These are phyloP conservation scores for Marcusenius ussheri DNA, from an alignment of 2,113 vertebrate genomes.

Conservation along the genomic window DNA sequence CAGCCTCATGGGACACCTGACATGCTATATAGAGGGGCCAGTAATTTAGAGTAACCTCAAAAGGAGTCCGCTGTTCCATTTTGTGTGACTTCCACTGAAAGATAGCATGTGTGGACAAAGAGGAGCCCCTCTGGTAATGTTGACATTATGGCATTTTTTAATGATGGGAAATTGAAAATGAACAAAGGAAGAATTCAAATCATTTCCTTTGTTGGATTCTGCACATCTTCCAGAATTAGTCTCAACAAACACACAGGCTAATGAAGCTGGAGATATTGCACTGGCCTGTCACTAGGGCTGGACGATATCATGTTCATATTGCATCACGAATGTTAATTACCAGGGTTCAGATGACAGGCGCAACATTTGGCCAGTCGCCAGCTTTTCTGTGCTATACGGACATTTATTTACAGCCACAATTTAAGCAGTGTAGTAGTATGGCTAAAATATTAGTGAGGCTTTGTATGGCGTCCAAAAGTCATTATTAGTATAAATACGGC, in stretches of 20 bases:
- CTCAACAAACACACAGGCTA: background rate
- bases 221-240: background rate
- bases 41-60: background rate
- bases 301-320: no score
- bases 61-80: background rate
- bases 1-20: background rate
- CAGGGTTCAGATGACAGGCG: no score
- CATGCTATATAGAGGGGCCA: background rate
- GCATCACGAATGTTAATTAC: no score
- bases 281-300: background rate
- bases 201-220: background rate
- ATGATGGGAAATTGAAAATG: background rate
- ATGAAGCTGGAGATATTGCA: background rate
- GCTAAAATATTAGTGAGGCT: no score
- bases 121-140: background rate
- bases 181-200: background rate
- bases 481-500: no score
- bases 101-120: background rate
- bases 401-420: no score
- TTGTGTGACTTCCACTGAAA: background rate
- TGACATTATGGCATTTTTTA: background rate
- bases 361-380: no score
- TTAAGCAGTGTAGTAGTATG: no score
- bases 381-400: no score
- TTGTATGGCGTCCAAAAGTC: no score